Conservation (phyloP, 2,113 vertebrate species). For the Apistogramma diplotaenia region DNA sequence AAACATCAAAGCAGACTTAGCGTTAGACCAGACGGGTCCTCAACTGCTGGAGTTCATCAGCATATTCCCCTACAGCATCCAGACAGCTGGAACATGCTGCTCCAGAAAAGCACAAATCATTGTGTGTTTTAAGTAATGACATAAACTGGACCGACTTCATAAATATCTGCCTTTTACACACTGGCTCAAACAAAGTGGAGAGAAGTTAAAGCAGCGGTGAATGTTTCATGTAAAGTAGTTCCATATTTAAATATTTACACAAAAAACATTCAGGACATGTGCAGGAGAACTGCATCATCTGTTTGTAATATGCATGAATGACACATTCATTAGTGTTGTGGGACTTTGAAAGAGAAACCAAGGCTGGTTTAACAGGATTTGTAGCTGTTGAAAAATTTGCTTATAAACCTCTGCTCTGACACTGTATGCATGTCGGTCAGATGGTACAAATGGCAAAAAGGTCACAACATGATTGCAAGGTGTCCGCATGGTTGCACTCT, state of each 20-base stretch:
- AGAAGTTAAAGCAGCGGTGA: not conserved
- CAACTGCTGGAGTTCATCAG: not conserved
- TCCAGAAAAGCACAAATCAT: fast-evolving
- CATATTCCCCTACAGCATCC: fast-evolving
- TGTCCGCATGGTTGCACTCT: not conserved
- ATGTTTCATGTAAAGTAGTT: not conserved
- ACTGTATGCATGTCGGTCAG: not conserved
- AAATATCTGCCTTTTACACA: not conserved
- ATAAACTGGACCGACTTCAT: not conserved
- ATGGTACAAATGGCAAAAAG: not conserved
- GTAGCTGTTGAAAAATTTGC: not conserved
- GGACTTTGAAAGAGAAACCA: not conserved
- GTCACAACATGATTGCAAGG: not conserved
- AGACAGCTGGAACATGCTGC: not conserved
- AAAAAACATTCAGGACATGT: not conserved
- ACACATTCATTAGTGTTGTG: not conserved
- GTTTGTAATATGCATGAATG: not conserved
- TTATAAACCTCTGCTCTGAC: not conserved
- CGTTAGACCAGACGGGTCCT: not conserved
- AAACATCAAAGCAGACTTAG: slow-evolving; percentile 32
- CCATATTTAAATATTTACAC: not conserved
- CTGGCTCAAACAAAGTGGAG: too few species aligned
- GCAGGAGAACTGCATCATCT: not conserved
- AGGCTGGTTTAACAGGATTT: not conserved
- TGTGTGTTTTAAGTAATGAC: not conserved